Evolutionary conservation across 2,797 vertebrate genomes (phyloP).

Genomic region (Acrossocheilus wenchowensis): DNA sequence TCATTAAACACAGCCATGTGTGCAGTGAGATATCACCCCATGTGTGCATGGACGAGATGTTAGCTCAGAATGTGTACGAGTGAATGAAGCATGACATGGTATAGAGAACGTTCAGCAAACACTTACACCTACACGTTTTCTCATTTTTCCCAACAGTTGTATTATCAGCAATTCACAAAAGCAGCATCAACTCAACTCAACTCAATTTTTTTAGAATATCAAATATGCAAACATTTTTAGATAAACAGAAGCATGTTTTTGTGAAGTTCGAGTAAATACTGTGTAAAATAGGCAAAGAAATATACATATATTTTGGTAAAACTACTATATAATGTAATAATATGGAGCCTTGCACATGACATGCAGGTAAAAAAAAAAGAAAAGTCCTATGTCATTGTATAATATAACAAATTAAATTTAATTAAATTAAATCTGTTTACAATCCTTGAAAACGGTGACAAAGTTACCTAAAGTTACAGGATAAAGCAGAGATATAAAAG

Average conservation of each 20-base stretch:
- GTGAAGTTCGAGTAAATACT: background rate
- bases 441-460: background rate
- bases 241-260: too few relatives aligned
- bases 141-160: background rate
- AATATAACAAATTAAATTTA: too few relatives aligned
- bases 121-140: background rate
- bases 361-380: too few relatives aligned
- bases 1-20: conserved; percentile 21
- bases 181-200: background rate
- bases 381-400: too few relatives aligned
- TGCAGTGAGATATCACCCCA: background rate
- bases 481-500: background rate
- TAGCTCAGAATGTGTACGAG: conserved; percentile 13
- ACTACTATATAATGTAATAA: too few relatives aligned
- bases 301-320: too few relatives aligned
- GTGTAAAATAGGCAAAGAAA: background rate
- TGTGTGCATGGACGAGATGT: conserved; percentile 10
- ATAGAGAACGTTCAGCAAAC: conserved; percentile 4
- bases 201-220: too few relatives aligned
- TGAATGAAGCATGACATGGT: background rate
- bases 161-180: background rate
- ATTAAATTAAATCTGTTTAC: background rate
- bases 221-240: background rate
- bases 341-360: too few relatives aligned
- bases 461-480: background rate